Base-by-base conservation (phyloP, 2,888 invertebrate genomes). In the Epirrita christyi region DNA sequence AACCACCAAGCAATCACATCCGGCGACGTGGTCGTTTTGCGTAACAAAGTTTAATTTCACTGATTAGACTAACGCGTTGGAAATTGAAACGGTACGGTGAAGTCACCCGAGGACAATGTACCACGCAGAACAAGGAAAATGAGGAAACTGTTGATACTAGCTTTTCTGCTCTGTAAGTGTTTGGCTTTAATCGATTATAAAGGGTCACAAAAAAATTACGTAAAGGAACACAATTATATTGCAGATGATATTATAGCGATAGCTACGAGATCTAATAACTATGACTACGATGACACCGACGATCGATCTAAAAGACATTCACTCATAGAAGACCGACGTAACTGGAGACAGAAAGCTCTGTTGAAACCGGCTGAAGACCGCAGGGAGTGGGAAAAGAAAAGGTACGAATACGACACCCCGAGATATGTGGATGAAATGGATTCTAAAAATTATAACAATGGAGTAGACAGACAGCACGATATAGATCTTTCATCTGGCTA, bases 121-220 rank as follows among this genome's bases (percentile, higher is more conserved):
- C 60, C 64, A 49, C 53, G 55, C 43, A 47, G 60, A 64, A 64
- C 49, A 41, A 66, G 64, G 67, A 77, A 75, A 72, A 91, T 91
- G 91, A 81, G 86, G 48, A 84, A 76, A 74, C 71, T 88, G 66
- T 75, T 91, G 61, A 64, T 88, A 60, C 72, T 89, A 62, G 86
- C 87, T 6, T 77, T 91, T 57, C 71, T 91, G 49, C 80, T 91
- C 36, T 91, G 91, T 91, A 80, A 86, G 88, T 83, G 58, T 61
- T 70, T 66, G 28, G 47, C 52, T 61, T 62, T 61, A 40, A 59
- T 63, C 37, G 50, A 59, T 58, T 43, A 37, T 68, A 56, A 10
- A 44, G 48, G 47, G 59, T 64, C 50, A 34, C 36, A 50, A 52
- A 46, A 47, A 54, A 56, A 57, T 64, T 61, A 67, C 55, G 48